Base-by-base conservation (phyloP, 2,113 vertebrate species). In the Seriola quinqueradiata region DNA sequence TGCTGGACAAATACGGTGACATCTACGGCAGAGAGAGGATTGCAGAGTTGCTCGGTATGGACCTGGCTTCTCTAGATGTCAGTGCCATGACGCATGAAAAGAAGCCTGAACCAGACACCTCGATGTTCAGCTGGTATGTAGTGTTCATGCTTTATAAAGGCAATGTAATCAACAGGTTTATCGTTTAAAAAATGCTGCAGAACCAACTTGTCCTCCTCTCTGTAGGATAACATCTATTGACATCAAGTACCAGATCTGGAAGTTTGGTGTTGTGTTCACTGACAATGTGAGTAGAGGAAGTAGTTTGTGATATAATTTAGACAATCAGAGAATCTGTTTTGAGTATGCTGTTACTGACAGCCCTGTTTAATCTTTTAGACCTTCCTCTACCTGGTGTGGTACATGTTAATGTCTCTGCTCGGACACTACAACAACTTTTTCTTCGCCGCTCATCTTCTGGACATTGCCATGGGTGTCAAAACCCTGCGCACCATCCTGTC, bases 351-450 rank as follows among this genome's bases (percentile, higher is more conserved):
- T 54, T 5, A n/a, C 61, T 82, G 21, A 81, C 50, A 1, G n/a
- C 8, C 5, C 4, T 74, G 1, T 19, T 23, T 69, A 4, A 0
- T 44, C 44, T 71, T 57, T 28, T 13, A 94, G 93, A 94, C 93
- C 9, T 94, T 94, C 85, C 90, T 94, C 17, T 98, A 98, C 90
- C 94, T 98, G 92, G 91, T 95, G 63, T 98, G 97, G 97, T 98
- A 98, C 92, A 82, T 95, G 93, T 85, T 97, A 38, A 98, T 97
- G 97, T 98, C 97, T 13, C 48, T 97, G 77, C 96, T 98, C 0
- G 97, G 97, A 2, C 97, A 98, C 92, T 98, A 97, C 94, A 98
- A 98, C 95, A 97, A 97, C 93, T 98, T 98, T 95, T 98, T 98
- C 95, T 98, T 94, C 0, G 97, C 97, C 3, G 92, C 87, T 65